Evolutionary conservation across 2,888 invertebrate genomes (phyloP).

Genomic region (Drosophila gaucha): DNA sequence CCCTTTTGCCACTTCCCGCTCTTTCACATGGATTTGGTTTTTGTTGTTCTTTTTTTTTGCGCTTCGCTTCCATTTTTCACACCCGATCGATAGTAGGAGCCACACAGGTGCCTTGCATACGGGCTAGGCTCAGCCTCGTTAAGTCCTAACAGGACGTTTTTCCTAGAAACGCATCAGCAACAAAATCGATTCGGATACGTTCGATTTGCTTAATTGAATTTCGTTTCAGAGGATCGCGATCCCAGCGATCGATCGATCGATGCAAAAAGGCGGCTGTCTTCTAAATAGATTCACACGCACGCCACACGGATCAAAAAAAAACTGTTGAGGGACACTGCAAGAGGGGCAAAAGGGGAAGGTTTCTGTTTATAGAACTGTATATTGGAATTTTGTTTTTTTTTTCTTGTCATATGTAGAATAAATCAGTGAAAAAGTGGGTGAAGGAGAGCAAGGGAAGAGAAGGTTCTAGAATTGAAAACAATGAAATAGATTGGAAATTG

Average conservation of each 20-base stretch:
- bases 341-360: background rate
- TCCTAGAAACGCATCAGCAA: conserved; percentile 66
- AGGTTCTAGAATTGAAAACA: background rate
- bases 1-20: conserved; percentile 59
- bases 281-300: conserved; percentile 76
- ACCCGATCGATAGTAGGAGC: conserved; percentile 32
- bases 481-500: background rate
- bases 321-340: background rate
- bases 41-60: conserved; percentile 21
- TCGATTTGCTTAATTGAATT: conserved; percentile 80
- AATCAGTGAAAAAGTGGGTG: too few relatives aligned
- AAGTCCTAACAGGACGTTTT: conserved; percentile 44
- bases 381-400: background rate
- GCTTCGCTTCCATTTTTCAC: conserved; percentile 55
- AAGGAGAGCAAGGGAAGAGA: too few relatives aligned
- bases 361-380: conserved; percentile 13
- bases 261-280: conserved; percentile 44
- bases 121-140: conserved; percentile 16
- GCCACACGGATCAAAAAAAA: conserved; percentile 18
- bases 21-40: conserved; percentile 31
- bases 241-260: conserved; percentile 27
- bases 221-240: conserved; percentile 26
- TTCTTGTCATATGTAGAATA: background rate
- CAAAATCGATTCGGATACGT: conserved; percentile 65
- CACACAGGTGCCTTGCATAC: conserved; percentile 57